These are phyloP conservation scores for Plebejus argus DNA, from an alignment of 2,888 invertebrate genomes.

Conservation along the genomic window DNA sequence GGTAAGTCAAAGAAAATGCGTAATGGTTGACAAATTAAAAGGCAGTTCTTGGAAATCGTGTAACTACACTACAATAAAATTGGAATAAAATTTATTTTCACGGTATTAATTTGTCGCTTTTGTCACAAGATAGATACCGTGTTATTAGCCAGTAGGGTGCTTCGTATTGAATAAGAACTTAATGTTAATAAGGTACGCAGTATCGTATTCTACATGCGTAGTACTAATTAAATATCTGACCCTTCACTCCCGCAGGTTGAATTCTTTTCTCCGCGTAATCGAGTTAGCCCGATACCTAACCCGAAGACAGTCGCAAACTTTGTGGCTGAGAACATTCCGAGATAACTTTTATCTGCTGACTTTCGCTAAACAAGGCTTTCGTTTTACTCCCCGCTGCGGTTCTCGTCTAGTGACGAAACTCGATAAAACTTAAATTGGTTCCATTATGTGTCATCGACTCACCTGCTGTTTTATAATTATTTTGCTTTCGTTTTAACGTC, in stretches of 20 bases:
- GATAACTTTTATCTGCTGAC: conserved; percentile 64
- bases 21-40: not conserved
- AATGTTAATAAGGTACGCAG: not conserved
- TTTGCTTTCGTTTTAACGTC: conserved; percentile 12
- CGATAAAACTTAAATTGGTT: conserved; percentile 61
- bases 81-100: not conserved
- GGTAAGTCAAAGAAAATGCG: not conserved
- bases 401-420: conserved; percentile 56
- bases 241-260: conserved; percentile 54
- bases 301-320: conserved; percentile 69
- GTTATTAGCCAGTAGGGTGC: not conserved
- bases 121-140: not conserved
- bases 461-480: conserved; percentile 36
- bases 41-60: not conserved
- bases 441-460: conserved; percentile 49
- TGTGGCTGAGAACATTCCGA: conserved; percentile 61
- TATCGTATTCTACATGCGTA: conserved; percentile 4
- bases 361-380: conserved; percentile 61
- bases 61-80: not conserved
- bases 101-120: not conserved
- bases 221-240: conserved; percentile 55
- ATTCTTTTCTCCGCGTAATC: conserved; percentile 69
- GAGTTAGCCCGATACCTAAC: conserved; percentile 65
- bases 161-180: not conserved
- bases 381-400: conserved; percentile 54